phyloP scores from a whole-genome alignment of 1,140 invertebrate genomes.

The Cydia amplana region DNA sequence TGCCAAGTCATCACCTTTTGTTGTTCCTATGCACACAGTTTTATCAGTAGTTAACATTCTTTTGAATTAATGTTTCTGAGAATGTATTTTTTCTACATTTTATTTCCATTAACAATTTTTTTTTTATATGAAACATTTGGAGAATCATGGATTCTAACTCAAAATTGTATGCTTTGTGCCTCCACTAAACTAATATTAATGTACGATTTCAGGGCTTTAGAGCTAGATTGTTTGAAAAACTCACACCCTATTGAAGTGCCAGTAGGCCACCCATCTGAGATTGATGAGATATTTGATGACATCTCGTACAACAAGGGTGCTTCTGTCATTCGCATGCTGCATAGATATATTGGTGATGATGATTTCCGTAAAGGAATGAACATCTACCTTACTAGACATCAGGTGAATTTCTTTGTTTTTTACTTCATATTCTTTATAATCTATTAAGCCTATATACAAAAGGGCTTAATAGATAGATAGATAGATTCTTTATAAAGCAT shows the following conservation, averaged over 20 bases:
- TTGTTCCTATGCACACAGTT: conserved; percentile 3
- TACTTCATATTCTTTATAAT: neutral
- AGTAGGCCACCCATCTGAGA: conserved; percentile 93
- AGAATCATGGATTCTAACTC: neutral
- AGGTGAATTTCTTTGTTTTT: conserved; percentile 59
- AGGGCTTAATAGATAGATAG: too few species aligned
- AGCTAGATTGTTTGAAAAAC: conserved; percentile 93
- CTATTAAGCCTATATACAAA: too few species aligned
- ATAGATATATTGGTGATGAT: conserved; percentile 95
- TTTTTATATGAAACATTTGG: too few species aligned
- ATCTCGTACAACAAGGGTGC: conserved; percentile 97
- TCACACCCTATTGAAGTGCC: conserved; percentile 95
- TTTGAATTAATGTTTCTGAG: neutral
- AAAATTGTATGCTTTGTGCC: neutral
- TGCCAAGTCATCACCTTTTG: conserved; percentile 6
- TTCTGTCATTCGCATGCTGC: conserved; percentile 97
- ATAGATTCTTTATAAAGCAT: too few species aligned
- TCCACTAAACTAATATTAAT: conserved; percentile 16
- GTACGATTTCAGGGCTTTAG: conserved; percentile 83
- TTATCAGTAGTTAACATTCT: neutral
- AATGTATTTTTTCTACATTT: conserved; percentile 7
- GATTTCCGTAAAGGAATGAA: conserved; percentile 98
- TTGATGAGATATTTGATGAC: conserved; percentile 97
- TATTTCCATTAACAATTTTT: neutral
- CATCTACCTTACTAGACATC: conserved; percentile 92